A percentile compares a stretch with the other conserved stretches of the same genome.
phyloP scores from a whole-genome alignment of 2,113 vertebrate species.

The Hypanus sabinus region DNA sequence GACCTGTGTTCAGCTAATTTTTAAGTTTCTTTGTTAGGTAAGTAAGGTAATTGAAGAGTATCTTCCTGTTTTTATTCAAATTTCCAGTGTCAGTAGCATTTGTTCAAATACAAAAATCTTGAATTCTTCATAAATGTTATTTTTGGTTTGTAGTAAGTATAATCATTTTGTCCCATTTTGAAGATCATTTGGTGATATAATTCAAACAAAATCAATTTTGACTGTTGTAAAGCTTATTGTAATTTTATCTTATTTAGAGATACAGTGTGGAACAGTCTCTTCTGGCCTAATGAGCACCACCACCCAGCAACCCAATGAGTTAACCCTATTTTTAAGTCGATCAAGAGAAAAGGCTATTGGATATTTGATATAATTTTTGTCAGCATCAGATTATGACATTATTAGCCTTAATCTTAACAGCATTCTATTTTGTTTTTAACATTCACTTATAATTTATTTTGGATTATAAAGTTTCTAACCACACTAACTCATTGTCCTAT shows the following conservation, averaged over 20 bases:
- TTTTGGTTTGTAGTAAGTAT: not conserved
- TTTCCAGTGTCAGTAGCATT: too few species aligned
- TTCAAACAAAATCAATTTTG: not conserved
- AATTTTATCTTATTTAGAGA: not conserved
- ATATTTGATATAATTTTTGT: not conserved
- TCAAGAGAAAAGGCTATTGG: not conserved
- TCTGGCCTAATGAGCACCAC: too few species aligned
- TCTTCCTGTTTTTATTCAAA: too few species aligned
- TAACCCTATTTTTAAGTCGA: not conserved
- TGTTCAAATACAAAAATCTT: not conserved
- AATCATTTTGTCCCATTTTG: not conserved
- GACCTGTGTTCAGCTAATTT: too few species aligned
- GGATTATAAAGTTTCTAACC: not conserved
- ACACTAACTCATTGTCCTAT: not conserved
- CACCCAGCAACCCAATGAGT: too few species aligned
- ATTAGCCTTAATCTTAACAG: not conserved
- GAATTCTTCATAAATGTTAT: not conserved
- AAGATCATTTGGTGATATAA: not conserved
- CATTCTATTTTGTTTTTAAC: not conserved
- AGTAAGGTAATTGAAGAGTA: too few species aligned
- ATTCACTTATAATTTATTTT: not conserved
- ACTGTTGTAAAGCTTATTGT: not conserved
- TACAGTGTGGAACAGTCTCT: too few species aligned
- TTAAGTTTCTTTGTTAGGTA: too few species aligned
- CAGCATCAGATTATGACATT: not conserved